A percentile compares a stretch with the other conserved stretches of the same genome.
These are phyloP conservation scores for Dicyrtomina minuta DNA, from an alignment of 2,888 invertebrate genomes.

Conservation along the genomic window DNA sequence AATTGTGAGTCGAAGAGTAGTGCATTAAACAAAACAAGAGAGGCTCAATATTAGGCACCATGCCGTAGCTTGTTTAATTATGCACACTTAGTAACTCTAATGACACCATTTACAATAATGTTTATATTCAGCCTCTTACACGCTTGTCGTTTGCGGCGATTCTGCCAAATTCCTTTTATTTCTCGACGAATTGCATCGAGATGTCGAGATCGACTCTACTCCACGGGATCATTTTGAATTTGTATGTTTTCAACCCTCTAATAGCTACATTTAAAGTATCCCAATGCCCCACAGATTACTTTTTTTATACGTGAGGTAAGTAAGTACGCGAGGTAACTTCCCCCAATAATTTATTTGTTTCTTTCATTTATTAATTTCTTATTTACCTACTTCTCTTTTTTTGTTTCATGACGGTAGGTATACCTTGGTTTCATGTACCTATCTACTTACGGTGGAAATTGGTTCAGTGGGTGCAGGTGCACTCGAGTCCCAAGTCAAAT, in stretches of 20 bases:
- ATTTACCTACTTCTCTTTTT: not conserved
- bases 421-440: too few species aligned
- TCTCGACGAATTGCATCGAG: conserved; percentile 17
- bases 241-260: conserved; percentile 1
- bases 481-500: too few species aligned
- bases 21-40: not conserved
- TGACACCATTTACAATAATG: conserved; percentile 44
- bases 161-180: conserved; percentile 21
- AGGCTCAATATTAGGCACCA: conserved; percentile 10
- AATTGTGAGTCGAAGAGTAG: too few species aligned
- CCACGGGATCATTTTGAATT: conserved; percentile 9
- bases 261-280: not conserved
- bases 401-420: too few species aligned
- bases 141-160: conserved; percentile 39
- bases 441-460: too few species aligned
- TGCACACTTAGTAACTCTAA: conserved; percentile 42
- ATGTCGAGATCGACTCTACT: too few species aligned
- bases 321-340: too few species aligned
- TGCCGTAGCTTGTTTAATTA: conserved; percentile 33
- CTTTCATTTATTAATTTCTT: not conserved
- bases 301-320: too few species aligned
- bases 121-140: conserved; percentile 39
- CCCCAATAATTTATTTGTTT: not conserved
- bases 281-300: not conserved
- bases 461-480: too few species aligned